Base-by-base conservation (phyloP, 2,888 invertebrate genomes). In the Acanthococcus lagerstroemiae region DNA sequence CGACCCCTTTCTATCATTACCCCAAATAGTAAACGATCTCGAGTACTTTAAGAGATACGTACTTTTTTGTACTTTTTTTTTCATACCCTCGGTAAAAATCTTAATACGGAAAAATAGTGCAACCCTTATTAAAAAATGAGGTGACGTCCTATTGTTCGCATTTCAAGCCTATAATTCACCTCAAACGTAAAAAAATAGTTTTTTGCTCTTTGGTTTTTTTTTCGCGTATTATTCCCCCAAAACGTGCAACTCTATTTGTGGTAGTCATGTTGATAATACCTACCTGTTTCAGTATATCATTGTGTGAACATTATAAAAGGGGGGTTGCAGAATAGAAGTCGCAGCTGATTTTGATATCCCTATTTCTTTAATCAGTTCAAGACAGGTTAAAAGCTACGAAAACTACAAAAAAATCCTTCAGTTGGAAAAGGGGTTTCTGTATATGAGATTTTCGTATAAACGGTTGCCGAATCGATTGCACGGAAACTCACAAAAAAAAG, bases 341-440 rank as follows among this genome's bases (percentile, higher is more conserved):
- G 63, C 63, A 63, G 63, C 63, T 63, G 63, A 63, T 30, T 54
- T 63, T 63, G 63, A 63, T 63, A 63, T 63, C 63, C 63, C 63
- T 63, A 63, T 63, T 63, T 52, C 52, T 63, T 63, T 63, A 63
- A 63, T 63, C 63, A 52, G 52, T 54, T 63, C 54, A 30, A 63
- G 63, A 63, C 63, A 63, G 63, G 63, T 63, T 63, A 63, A 63
- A 63, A 30, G 63, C 63, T 63, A 63, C 30, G 44, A 52, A 63
- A 63, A 63, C 63, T 63, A 22, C 24, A 52, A 9, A 52, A 37
- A 37, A 37, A 37, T 37, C 37, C 37, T 9, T 3, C 1, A 3
- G 52, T 15, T 21, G 15, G 19, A 21, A 52, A 22, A 52, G 24
- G 52, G 22, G 52, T 22, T 9, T 52, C 9, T 24, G 30, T n/a